Conservation (phyloP, 2,888 invertebrate genomes). For the Timandra comae region DNA sequence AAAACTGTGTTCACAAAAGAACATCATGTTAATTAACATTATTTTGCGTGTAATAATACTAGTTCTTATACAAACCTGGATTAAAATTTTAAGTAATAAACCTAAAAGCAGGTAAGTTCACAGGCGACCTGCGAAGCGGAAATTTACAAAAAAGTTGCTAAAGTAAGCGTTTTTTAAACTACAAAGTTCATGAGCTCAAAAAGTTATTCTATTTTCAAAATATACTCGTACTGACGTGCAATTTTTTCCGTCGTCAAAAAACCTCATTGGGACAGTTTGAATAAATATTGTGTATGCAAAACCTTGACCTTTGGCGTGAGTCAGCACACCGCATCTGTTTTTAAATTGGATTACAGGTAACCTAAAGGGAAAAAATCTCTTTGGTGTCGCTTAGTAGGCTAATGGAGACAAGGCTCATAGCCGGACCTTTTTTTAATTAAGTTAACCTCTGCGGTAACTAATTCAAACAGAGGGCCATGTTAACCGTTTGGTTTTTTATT, state of each 20-base stretch:
- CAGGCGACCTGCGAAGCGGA: too few relatives aligned
- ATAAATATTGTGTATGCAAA: conserved; percentile 12
- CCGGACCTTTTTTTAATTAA: conserved; percentile 43
- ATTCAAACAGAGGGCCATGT: conserved; percentile 20
- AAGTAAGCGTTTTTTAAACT: too few relatives aligned
- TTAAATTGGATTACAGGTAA: conserved; percentile 37
- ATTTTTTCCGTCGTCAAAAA: too few relatives aligned
- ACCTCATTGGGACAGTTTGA: conserved; percentile 7
- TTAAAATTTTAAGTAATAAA: too few relatives aligned
- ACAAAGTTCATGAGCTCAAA: too few relatives aligned
- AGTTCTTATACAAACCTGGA: too few relatives aligned
- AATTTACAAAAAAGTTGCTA: too few relatives aligned
- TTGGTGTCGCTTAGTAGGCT: conserved; percentile 33
- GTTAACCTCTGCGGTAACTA: conserved; percentile 26
- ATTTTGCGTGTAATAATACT: too few relatives aligned
- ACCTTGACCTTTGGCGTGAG: background rate
- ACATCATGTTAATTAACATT: too few relatives aligned
- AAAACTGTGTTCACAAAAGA: conserved; percentile 19
- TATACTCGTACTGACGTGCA: too few relatives aligned
- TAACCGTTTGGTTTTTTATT: conserved; percentile 15
- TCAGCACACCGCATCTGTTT: conserved; percentile 16
- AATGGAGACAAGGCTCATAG: conserved; percentile 38
- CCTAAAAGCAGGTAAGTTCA: too few relatives aligned
- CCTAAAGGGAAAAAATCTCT: conserved; percentile 31
- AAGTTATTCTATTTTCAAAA: too few relatives aligned